A percentile compares a stretch with the other conserved stretches of the same genome.
These are phyloP conservation scores for Chelonus insularis DNA, from an alignment of 1,140 invertebrate genomes.

Conservation along the genomic window DNA sequence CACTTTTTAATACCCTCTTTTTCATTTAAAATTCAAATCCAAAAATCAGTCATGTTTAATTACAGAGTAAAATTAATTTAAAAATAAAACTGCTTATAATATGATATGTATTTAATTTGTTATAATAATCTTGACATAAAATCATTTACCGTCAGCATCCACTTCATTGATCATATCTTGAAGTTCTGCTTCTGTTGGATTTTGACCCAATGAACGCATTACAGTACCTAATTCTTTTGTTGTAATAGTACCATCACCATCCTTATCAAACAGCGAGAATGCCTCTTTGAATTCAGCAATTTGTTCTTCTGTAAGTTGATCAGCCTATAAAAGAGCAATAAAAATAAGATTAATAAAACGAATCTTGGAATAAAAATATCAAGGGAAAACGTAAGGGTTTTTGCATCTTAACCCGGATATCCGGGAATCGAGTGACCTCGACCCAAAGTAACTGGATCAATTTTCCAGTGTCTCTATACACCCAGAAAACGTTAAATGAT, in stretches of 20 bases:
- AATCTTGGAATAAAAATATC: background rate
- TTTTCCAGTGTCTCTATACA: too few relatives aligned
- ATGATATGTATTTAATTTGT: too few relatives aligned
- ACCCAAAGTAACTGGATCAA: background rate
- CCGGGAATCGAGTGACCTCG: background rate
- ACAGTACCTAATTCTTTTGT: conserved; percentile 99
- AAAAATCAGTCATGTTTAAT: background rate
- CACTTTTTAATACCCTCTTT: too few relatives aligned
- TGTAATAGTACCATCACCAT: conserved; percentile 99
- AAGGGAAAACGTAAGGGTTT: background rate
- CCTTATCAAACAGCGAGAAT: conserved; percentile 98
- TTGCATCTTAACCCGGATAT: background rate
- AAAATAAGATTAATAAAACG: background rate
- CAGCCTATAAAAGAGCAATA: conserved; percentile 68
- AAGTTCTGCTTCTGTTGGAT: conserved; percentile 98
- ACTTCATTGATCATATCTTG: conserved; percentile 99
- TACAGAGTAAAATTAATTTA: background rate
- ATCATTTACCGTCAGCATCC: conserved; percentile 92
- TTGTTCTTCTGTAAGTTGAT: conserved; percentile 97
- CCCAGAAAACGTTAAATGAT: too few relatives aligned
- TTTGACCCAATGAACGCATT: conserved; percentile 98
- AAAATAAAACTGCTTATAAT: background rate
- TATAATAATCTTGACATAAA: too few relatives aligned
- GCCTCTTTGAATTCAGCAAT: conserved; percentile 99
- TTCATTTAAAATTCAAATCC: too few relatives aligned